Conservation (phyloP, 30 jellyfish, hydroid and myxozoan genomes). For the Cassiopea andromeda region DNA sequence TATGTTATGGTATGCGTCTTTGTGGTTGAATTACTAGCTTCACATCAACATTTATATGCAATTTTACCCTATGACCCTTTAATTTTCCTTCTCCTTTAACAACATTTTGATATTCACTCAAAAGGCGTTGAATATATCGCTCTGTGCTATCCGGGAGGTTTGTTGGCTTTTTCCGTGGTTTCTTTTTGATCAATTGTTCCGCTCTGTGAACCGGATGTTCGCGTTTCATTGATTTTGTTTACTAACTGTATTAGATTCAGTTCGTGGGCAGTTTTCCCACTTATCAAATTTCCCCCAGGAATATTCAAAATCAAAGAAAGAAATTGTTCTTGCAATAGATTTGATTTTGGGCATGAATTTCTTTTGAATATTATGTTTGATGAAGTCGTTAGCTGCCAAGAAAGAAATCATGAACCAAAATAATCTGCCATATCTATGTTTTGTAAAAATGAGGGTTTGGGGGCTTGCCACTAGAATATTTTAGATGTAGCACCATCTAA, state of each 20-base stretch:
- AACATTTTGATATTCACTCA: constrained; percentile 23
- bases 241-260: constrained; percentile 30
- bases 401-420: too few species aligned
- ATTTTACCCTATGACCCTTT: constrained; percentile 26
- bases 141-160: constrained; percentile 12
- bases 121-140: constrained; percentile 10
- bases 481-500: too few species aligned
- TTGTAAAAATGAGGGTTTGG: too few species aligned
- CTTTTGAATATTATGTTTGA: too few species aligned
- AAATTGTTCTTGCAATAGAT: constrained; percentile 9
- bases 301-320: constrained; percentile 27
- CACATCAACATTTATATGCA: constrained; percentile 48
- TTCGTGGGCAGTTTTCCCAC: constrained; percentile 69
- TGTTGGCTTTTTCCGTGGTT: constrained; percentile 14
- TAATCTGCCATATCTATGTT: too few species aligned
- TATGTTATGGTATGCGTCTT: constrained; percentile 66
- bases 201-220: background rate
- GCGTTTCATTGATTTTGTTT: constrained; percentile 25
- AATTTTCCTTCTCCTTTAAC: constrained; percentile 36
- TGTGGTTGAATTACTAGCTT: constrained; percentile 56
- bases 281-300: constrained; percentile 18
- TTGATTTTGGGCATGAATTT: background rate
- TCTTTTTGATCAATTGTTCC: constrained; percentile 3
- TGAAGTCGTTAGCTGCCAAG: too few species aligned
- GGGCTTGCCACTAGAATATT: too few species aligned